Conservation (phyloP, 2,113 vertebrate genomes). For the Percina caprodes region DNA sequence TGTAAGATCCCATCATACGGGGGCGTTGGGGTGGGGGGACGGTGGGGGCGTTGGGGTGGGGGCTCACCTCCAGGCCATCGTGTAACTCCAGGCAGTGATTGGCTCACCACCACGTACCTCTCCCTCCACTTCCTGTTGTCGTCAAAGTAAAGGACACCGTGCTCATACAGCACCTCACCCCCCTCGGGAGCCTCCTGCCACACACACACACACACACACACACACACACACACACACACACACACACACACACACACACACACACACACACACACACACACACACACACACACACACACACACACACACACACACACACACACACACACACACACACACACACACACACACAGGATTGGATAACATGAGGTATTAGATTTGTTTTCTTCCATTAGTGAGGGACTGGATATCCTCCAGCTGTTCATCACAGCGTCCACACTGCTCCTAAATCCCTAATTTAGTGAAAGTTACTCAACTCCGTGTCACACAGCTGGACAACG, state of each 20-base stretch:
- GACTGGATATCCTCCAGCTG: not conserved
- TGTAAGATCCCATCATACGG: no score
- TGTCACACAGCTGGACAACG: not conserved
- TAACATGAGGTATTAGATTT: no score
- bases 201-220: conserved; percentile 16
- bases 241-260: no score
- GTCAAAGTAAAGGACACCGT: conserved; percentile 84
- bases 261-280: no score
- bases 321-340: no score
- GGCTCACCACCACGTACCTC: conserved; percentile 87
- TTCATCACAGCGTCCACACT: not conserved
- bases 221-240: no score
- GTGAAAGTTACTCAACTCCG: not conserved
- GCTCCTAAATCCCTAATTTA: not conserved
- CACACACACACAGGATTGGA: no score
- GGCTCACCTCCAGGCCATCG: conserved; percentile 89
- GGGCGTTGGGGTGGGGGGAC: no score
- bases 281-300: no score
- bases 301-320: no score
- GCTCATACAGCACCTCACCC: conserved; percentile 85
- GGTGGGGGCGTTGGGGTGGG: no score
- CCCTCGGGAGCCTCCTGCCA: conserved; percentile 79
- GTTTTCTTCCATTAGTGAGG: not conserved
- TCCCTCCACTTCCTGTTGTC: conserved; percentile 93
- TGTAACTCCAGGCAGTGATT: conserved; percentile 91